Evolutionary conservation across 2,113 vertebrate species (phyloP).

Genomic region (Lethenteron reissneri): DNA sequence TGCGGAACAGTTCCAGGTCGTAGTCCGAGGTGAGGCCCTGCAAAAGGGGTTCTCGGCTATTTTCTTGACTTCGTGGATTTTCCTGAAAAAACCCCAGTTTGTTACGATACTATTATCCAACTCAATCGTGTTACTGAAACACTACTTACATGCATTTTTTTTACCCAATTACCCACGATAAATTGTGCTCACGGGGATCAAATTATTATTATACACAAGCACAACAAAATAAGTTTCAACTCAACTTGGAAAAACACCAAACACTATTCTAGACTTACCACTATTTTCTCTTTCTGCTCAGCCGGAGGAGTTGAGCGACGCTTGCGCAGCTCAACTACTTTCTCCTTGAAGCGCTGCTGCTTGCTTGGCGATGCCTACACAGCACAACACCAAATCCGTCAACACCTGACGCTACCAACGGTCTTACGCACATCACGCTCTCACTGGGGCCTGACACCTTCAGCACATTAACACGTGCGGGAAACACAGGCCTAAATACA

Average conservation of each 20-base stretch:
- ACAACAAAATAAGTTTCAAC: too few relatives aligned
- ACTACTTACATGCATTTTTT: too few relatives aligned
- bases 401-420: too few relatives aligned
- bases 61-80: slow-evolving; percentile 67
- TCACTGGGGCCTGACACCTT: too few relatives aligned
- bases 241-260: not conserved
- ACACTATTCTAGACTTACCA: slow-evolving; percentile 28
- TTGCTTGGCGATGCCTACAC: slow-evolving; percentile 60
- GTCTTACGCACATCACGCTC: too few relatives aligned
- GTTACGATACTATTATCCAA: too few relatives aligned
- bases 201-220: not conserved
- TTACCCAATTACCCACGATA: too few relatives aligned
- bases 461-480: too few relatives aligned
- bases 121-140: too few relatives aligned
- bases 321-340: slow-evolving; percentile 82
- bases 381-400: not conserved
- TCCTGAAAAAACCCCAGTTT: slow-evolving; percentile 27
- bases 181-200: too few relatives aligned
- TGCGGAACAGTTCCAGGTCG: slow-evolving; percentile 88
- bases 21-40: slow-evolving; percentile 97
- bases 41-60: slow-evolving; percentile 63
- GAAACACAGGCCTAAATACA: too few relatives aligned
- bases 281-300: slow-evolving; percentile 93
- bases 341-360: slow-evolving; percentile 80
- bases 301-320: slow-evolving; percentile 56